Base-by-base conservation (phyloP, 2,888 invertebrate species). In the Eucera pruinosa region DNA sequence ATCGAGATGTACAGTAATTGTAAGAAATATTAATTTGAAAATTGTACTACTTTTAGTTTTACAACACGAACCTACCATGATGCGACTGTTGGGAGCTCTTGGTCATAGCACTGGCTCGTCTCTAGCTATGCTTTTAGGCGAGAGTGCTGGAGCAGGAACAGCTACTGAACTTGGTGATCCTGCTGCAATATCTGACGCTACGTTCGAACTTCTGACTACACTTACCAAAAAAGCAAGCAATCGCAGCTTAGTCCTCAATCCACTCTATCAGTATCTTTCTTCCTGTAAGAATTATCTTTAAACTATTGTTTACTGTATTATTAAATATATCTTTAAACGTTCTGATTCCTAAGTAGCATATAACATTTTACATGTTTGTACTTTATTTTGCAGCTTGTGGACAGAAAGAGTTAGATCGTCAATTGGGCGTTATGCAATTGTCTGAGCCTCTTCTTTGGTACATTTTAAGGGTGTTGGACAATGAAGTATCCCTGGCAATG, bases 361-460 rank as follows among this genome's bases (percentile, higher is more conserved):
- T 73, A n/a, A n/a, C n/a, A n/a, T 68, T 47, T 69, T 62, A 23
- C 23, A 45, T n/a, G 15, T 54, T 27, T 27, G 33, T 52, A 30
- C 3, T n/a, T 41, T 43, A 27, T 43, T 50, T 76, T 78, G 1
- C 69, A 91, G 91, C 91, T 5, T 89, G 87, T 20, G 87, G 87
- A 15, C 88, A 89, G 78, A 86, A 83, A 30, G 84, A 87, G 18
- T 65, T 87, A 7, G 89, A 89, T 70, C 82, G 87, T 36, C 89
- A 89, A 54, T 83, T 91, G 60, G 90, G 91, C n/a, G 88, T 93
- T 11, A 93, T 94, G 81, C 95, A 95, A 80, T 93, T 98, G 9
- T 98, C 98, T 0, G 97, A 97, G 91, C 97, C 97, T 2, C 94
- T 98, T 90, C 94, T 98, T 62, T 96, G 97, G 94, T 96, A 97